Conservation (phyloP, 2,888 invertebrate species). For the Drepana falcataria region DNA sequence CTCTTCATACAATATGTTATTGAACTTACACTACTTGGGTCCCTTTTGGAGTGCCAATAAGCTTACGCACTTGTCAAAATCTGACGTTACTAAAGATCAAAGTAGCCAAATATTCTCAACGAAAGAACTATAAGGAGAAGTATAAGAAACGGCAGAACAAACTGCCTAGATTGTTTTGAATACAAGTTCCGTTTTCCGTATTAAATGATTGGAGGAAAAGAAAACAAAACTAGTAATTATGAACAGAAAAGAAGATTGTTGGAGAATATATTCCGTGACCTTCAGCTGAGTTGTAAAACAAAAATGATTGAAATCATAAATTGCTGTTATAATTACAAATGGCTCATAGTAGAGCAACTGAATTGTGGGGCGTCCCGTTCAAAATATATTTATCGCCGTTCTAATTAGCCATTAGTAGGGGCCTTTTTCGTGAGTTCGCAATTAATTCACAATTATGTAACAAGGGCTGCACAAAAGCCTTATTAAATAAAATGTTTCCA, state of each 20-base stretch:
- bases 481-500: slow-evolving; percentile 70
- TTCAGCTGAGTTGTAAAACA: neutral
- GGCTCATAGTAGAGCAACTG: slow-evolving; percentile 25
- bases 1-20: no score
- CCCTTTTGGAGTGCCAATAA: no score
- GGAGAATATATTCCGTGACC: neutral
- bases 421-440: slow-evolving; percentile 55
- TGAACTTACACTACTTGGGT: no score
- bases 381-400: slow-evolving; percentile 61
- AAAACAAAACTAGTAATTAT: neutral
- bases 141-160: no score
- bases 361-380: slow-evolving; percentile 22
- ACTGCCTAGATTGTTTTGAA: no score
- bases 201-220: no score
- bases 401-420: slow-evolving; percentile 57
- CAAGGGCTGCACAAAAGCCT: slow-evolving; percentile 58
- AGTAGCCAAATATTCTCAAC: no score
- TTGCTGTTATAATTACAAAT: slow-evolving; percentile 22
- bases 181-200: no score
- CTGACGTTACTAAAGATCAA: no score
- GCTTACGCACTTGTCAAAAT: no score
- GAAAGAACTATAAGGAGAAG: no score
- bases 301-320: slow-evolving; percentile 7
- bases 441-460: slow-evolving; percentile 74
- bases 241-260: neutral